These are phyloP conservation scores for Callipepla californica DNA, from an alignment of 2,113 vertebrate genomes.

Conservation along the genomic window DNA sequence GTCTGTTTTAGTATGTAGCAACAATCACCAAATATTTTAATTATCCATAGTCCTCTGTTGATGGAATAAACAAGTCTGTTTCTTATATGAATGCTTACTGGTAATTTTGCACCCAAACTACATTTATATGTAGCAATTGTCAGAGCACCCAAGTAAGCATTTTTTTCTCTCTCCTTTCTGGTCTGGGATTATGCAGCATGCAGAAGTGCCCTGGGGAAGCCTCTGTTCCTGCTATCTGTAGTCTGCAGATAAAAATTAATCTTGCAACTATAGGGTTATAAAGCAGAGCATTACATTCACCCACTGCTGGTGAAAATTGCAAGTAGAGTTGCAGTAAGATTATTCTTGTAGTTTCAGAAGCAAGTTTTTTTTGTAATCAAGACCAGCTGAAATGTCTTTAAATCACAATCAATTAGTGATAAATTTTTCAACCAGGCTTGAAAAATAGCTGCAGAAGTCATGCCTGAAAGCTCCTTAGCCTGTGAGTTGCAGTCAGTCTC, in stretches of 20 bases:
- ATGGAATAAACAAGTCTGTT: not conserved
- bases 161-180: not conserved
- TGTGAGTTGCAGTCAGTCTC: not conserved
- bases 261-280: not conserved
- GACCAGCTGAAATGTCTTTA: conserved; percentile 33
- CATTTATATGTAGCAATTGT: not conserved
- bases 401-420: not conserved
- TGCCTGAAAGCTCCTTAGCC: conserved; percentile 17
- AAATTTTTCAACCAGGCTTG: not conserved
- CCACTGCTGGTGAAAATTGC: not conserved
- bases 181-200: not conserved
- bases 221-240: not conserved
- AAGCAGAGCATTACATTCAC: not conserved
- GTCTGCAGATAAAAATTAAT: conserved; percentile 25
- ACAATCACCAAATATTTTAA: not conserved
- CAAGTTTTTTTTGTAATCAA: conserved; percentile 21
- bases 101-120: not conserved
- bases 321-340: not conserved
- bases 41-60: not conserved
- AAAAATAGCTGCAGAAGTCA: conserved; percentile 2
- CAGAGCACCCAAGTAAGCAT: not conserved
- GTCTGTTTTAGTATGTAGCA: not conserved
- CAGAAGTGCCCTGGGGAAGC: not conserved
- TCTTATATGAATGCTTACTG: not conserved
- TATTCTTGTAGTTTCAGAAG: conserved; percentile 10